Evolutionary conservation across 2,888 invertebrate genomes (phyloP), one percentile per base, ranked within the genome.

Genomic region (Eulithis testata): DNA sequence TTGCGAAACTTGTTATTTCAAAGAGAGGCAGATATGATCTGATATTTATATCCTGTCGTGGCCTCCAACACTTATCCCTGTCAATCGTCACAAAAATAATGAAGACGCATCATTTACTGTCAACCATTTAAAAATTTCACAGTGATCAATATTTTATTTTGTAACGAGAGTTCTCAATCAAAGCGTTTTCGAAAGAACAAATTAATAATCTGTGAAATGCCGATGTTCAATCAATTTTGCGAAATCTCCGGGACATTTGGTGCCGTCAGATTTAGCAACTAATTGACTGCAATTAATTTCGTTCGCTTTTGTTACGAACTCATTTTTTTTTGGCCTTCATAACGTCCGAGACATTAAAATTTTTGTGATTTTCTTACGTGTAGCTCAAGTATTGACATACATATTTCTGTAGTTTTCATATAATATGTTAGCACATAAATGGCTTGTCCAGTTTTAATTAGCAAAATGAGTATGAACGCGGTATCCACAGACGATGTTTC

Each of bases 91-190:
- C 21, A 59, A 55, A 66, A 56, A 68, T 59, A 65, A 58, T 55
- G 37, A 53, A 54, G 60, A 45, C 11, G 8, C 63, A 72, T 72
- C 60, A 60, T 63, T 70, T 60, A 68, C 68, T 65, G 68, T 56
- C 66, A 51, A n/a, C 44, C 45, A 31, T 57, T 55, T 49, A 58
- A 60, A 60, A 63, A 63, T 72, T 66, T 70, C 71, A 68, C 51
- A 67, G 63, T 64, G 44, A 65, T 66, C 69, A 66, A 75, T 67
- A 72, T 61, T 21, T 51, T 51, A 59, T 59, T 59, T 63, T 65
- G 62, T 67, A 63, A 71, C 50, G 69, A 73, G 56, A 65, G 59
- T 65, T 59, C 72, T 76, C 76, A 69, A 73, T 76, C 72, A 78
- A 74, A 71, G 72, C 71, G 51, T 65, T 73, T 65, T 51, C 51